Conservation (phyloP, 2,797 vertebrate genomes). For the Pangasius macronema region DNA sequence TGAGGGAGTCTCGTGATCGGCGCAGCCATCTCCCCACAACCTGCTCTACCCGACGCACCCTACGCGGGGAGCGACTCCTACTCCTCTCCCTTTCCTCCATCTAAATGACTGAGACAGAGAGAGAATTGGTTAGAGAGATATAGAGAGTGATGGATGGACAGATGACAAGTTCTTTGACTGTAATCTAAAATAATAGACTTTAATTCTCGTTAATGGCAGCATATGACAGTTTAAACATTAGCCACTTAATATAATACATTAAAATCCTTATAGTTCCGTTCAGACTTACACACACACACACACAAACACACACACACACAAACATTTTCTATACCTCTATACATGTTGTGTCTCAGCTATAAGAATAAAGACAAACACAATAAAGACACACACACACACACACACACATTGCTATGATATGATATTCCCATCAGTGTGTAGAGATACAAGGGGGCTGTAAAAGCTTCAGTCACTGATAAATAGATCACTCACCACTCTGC, state of each 20-base stretch:
- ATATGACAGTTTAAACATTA: background rate
- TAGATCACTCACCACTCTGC: slow-evolving; percentile 9
- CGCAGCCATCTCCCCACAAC: slow-evolving; percentile 96
- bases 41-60: slow-evolving; percentile 90
- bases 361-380: background rate
- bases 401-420: slow-evolving; percentile 19
- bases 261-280: background rate
- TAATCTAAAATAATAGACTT: background rate
- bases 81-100: slow-evolving; percentile 90
- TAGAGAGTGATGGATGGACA: background rate
- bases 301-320: background rate
- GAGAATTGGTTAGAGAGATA: background rate
- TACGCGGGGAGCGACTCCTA: slow-evolving; percentile 85
- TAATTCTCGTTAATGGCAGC: background rate
- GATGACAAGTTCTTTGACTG: background rate
- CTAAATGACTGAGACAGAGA: slow-evolving; percentile 65
- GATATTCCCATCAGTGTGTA: slow-evolving; percentile 47
- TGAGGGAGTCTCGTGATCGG: slow-evolving; percentile 85
- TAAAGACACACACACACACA: too few species aligned
- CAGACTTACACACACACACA: background rate
- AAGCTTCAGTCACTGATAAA: slow-evolving; percentile 59
- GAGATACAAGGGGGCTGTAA: slow-evolving; percentile 54
- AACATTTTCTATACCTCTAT: background rate
- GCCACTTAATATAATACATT: background rate
- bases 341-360: background rate